These are phyloP conservation scores for Cottus gobio DNA, from an alignment of 2,113 vertebrate genomes.

Conservation along the genomic window DNA sequence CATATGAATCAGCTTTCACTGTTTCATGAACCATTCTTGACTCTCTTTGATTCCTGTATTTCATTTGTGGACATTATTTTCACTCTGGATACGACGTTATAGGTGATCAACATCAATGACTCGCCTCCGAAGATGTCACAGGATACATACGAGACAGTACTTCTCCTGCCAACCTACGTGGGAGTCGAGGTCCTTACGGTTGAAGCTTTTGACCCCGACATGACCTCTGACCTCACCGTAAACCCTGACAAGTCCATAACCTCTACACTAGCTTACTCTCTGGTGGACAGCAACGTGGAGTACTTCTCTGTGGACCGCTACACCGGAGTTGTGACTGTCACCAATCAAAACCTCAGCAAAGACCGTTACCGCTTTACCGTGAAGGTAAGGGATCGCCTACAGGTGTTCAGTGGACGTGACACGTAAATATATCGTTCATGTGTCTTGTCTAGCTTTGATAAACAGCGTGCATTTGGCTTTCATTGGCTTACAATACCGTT, in stretches of 20 bases:
- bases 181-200: conserved; percentile 92
- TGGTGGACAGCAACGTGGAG: conserved; percentile 88
- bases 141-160: conserved; percentile 89
- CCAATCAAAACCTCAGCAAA: conserved; percentile 89
- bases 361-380: conserved; percentile 91
- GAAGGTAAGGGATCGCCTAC: conserved; percentile 68
- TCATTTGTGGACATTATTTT: not conserved
- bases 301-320: conserved; percentile 89
- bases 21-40: not conserved
- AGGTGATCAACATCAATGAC: conserved; percentile 94
- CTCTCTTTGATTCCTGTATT: not conserved
- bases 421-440: not conserved
- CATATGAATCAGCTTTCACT: conserved; percentile 16
- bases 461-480: conserved; percentile 2
- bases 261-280: conserved; percentile 86
- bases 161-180: conserved; percentile 92
- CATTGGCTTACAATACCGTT: not conserved
- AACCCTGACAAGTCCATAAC: conserved; percentile 85
- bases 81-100: not conserved
- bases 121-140: conserved; percentile 94
- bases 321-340: conserved; percentile 90
- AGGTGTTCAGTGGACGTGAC: not conserved
- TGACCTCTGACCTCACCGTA: conserved; percentile 85
- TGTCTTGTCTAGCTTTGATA: conserved; percentile 5
- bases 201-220: conserved; percentile 92